These are phyloP conservation scores for Gymnopithys bicolor DNA, from an alignment of 2,797 vertebrate species.

Conservation along the genomic window DNA sequence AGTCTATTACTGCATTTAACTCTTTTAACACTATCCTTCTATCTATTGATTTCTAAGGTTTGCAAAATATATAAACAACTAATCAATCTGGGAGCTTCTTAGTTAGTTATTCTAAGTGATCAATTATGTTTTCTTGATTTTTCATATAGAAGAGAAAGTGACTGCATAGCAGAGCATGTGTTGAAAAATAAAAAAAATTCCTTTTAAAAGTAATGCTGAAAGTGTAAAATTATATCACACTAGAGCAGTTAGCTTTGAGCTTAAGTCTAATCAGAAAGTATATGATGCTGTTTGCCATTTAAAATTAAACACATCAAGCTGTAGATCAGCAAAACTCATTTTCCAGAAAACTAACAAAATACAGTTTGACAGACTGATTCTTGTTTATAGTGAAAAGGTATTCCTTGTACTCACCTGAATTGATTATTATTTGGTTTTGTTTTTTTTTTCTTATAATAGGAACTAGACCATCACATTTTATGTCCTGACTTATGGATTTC, in stretches of 20 bases:
- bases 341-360: background rate
- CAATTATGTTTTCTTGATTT: background rate
- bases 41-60: background rate
- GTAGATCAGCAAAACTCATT: background rate
- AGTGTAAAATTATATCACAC: background rate
- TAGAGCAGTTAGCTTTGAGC: background rate
- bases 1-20: background rate
- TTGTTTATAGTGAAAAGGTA: background rate
- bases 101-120: background rate
- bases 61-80: background rate
- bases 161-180: background rate
- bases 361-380: background rate
- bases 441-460: background rate
- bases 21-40: background rate
- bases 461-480: background rate
- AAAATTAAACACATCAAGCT: background rate
- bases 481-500: background rate
- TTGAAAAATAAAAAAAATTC: background rate
- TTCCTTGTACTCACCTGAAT: background rate
- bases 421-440: background rate
- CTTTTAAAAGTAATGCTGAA: background rate
- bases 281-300: background rate
- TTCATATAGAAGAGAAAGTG: background rate
- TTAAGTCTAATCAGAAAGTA: background rate
- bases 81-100: background rate